Evolutionary conservation across 37 sponge, comb jelly and placozoan genomes (phyloP).

Genomic region (Axinella damicornis): DNA sequence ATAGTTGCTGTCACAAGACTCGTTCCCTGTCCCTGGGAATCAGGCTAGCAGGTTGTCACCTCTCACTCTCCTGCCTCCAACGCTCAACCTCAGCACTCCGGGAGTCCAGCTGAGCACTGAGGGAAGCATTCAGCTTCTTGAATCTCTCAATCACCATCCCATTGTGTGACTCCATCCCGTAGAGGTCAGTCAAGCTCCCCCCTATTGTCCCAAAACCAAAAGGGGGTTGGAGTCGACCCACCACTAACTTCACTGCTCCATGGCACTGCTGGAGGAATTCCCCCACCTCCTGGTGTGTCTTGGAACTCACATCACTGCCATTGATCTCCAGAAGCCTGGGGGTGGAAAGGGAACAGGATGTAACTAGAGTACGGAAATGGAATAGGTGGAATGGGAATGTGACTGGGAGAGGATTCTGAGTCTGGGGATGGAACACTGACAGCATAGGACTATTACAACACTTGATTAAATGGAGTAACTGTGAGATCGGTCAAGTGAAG

Average conservation of each 20-base stretch:
- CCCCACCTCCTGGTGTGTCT: slow-evolving; percentile 19
- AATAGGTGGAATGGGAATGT: background rate
- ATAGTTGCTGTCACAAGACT: too few species aligned
- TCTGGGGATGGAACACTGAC: too few species aligned
- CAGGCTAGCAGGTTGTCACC: slow-evolving; percentile 7
- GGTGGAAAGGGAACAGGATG: too few species aligned
- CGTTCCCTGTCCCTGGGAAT: too few species aligned
- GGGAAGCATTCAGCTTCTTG: slow-evolving; percentile 26
- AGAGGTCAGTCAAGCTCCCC: too few species aligned
- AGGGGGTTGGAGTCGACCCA: slow-evolving; percentile 8
- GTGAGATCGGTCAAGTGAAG: too few species aligned
- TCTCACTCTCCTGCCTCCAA: slow-evolving; percentile 42
- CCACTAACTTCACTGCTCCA: slow-evolving; percentile 34
- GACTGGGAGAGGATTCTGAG: too few species aligned
- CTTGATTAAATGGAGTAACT: too few species aligned
- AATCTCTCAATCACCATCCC: background rate
- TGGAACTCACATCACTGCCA: slow-evolving; percentile 29
- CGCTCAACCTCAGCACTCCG: slow-evolving; percentile 34
- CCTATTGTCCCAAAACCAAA: background rate
- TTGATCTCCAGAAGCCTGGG: slow-evolving; percentile 57
- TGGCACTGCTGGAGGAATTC: slow-evolving; percentile 9
- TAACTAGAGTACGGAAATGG: too few species aligned
- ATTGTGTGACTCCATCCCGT: too few species aligned
- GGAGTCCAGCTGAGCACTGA: slow-evolving; percentile 23
- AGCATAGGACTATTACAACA: background rate